Base-by-base conservation (phyloP, 2,797 vertebrate genomes). In the Adrianichthys oophorus region DNA sequence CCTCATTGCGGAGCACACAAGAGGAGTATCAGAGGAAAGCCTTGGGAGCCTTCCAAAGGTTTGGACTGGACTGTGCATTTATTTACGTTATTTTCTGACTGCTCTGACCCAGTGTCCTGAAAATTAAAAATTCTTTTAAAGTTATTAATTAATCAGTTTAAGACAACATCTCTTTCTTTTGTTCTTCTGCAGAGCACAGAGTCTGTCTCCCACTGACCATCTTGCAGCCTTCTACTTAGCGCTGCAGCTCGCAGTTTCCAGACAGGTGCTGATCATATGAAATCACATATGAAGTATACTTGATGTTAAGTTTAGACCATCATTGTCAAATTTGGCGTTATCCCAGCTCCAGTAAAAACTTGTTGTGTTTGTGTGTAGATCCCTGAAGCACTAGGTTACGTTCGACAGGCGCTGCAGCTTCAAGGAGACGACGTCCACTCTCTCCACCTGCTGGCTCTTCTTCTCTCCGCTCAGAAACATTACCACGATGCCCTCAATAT, bases 11-110 rank as follows among this genome's bases (percentile, higher is more conserved):
- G 76, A 95, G 95, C 82, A 88, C 92, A 75, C 96, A 98, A 87
- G 98, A 99, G 86, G 93, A 97, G 80, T 94, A 98, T 76, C 98
- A 99, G 91, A 95, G 94, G 88, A 98, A 96, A 87, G 95, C 98
- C 73, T 93, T 98, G 77, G 93, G 94, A 84, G 94, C 96, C 19
- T 98, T 99, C 91, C 98, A 98, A 87, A 98, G 95, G 98, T 98
- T 37, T 12, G 32, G 10, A 37, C 32, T 12, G 3, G 21, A 19
- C 26, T 53, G 58, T 8, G 45, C 10, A 12, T 45, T 18, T 37
- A 29, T 59, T 55, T 62, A 10, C 48, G 55, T 14, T 23, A 17
- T 48, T 23, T 40, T 29, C 40, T 10, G 13, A 5, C 50, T 48
- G 44, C 47, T 41, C 12, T 6, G 15, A 56, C 45, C 55, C 41